Evolutionary conservation across 2,888 invertebrate genomes (phyloP).

Genomic region (Callyntrura sp.): DNA sequence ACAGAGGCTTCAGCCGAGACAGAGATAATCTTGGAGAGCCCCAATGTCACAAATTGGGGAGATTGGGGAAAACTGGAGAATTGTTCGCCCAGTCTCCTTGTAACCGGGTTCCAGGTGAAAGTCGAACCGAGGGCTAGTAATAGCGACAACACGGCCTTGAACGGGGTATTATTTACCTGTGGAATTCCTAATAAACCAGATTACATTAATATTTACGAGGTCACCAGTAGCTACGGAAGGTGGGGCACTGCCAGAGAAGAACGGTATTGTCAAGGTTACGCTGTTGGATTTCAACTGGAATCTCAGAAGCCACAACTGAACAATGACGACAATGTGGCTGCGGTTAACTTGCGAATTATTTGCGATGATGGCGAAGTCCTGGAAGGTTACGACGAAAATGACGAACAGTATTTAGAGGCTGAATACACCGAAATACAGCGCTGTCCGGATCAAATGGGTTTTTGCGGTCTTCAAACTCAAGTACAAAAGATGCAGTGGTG

Average conservation of each 20-base stretch:
- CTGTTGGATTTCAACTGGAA: background rate
- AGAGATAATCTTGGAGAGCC: slow-evolving; percentile 1
- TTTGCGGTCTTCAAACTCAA: slow-evolving; percentile 7
- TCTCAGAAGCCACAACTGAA: background rate
- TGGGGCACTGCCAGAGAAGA: too few relatives aligned
- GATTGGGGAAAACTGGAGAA: background rate
- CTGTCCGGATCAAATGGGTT: background rate
- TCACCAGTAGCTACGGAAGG: background rate
- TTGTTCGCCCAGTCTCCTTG: background rate
- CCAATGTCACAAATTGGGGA: background rate
- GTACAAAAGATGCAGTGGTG: background rate
- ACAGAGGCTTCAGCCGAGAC: too few relatives aligned
- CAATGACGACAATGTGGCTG: background rate
- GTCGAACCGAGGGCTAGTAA: background rate
- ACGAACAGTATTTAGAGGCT: background rate
- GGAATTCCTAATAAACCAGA: background rate
- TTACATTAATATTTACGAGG: background rate
- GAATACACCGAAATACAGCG: background rate
- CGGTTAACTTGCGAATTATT: slow-evolving; percentile 12
- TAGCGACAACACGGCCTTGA: background rate
- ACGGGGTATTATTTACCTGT: slow-evolving; percentile 16
- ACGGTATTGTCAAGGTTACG: background rate
- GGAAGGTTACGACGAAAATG: slow-evolving; percentile 2
- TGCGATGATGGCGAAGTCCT: background rate
- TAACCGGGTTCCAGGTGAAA: background rate